These are phyloP conservation scores for Picathartes gymnocephalus DNA, from an alignment of 2,113 vertebrate species.

Conservation along the genomic window DNA sequence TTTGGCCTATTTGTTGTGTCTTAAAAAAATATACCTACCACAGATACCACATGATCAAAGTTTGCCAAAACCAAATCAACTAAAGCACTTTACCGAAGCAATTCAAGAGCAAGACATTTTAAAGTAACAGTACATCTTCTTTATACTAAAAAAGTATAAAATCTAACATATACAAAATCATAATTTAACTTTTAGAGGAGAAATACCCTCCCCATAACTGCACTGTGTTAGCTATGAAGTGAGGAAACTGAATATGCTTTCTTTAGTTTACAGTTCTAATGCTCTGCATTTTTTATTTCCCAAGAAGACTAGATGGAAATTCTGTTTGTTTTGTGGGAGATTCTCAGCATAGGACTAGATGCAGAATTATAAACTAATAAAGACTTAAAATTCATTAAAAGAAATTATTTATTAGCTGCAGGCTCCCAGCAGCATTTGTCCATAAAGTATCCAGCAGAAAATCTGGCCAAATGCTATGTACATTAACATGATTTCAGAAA, in stretches of 20 bases:
- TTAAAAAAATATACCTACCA: neutral
- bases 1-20: neutral
- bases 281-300: neutral
- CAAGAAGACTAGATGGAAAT: neutral
- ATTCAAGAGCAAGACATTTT: neutral
- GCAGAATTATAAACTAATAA: neutral
- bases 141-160: neutral
- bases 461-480: neutral
- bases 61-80: neutral
- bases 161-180: neutral
- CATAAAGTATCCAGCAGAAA: neutral
- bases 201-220: neutral
- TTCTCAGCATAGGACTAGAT: neutral
- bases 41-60: neutral
- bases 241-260: neutral
- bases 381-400: neutral
- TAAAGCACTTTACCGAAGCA: neutral
- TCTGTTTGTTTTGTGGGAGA: neutral
- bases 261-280: neutral
- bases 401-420: neutral
- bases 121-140: neutral
- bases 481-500: neutral
- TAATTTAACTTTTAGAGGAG: neutral
- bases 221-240: neutral
- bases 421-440: neutral